phyloP scores from a whole-genome alignment of 2,888 invertebrate species.

The Seira musarum region DNA sequence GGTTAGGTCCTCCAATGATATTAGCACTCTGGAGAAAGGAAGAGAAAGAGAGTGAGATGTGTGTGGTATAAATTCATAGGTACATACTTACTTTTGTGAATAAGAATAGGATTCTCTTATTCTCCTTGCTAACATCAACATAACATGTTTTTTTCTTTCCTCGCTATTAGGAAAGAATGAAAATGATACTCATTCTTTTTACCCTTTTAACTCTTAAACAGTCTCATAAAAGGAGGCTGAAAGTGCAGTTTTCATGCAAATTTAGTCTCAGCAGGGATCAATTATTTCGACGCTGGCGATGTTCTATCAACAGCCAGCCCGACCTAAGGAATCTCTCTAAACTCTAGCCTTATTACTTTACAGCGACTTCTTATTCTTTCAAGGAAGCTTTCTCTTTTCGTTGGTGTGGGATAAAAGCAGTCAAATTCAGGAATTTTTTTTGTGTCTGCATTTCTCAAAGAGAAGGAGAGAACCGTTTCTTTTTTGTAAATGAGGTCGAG shows the following conservation, averaged over 20 bases:
- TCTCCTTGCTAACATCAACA: no score
- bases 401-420: neutral
- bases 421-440: neutral
- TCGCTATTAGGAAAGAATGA: neutral
- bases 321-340: conserved; percentile 18
- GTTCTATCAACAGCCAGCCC: conserved; percentile 39
- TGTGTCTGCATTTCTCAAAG: neutral
- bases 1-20: neutral
- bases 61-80: no score
- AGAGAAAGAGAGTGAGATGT: neutral
- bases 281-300: conserved; percentile 63
- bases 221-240: conserved; percentile 63
- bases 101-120: no score
- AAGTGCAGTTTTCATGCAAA: conserved; percentile 66
- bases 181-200: conserved; percentile 48
- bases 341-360: neutral
- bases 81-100: no score
- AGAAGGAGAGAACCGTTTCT: neutral
- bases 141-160: no score
- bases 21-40: neutral
- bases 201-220: conserved; percentile 62
- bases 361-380: neutral
- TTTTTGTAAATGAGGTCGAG: conserved; percentile 48
- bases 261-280: conserved; percentile 64
- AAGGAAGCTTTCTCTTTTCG: neutral